phyloP scores from a whole-genome alignment of 1,140 invertebrate species.

The Ceratosolen solmsi region DNA sequence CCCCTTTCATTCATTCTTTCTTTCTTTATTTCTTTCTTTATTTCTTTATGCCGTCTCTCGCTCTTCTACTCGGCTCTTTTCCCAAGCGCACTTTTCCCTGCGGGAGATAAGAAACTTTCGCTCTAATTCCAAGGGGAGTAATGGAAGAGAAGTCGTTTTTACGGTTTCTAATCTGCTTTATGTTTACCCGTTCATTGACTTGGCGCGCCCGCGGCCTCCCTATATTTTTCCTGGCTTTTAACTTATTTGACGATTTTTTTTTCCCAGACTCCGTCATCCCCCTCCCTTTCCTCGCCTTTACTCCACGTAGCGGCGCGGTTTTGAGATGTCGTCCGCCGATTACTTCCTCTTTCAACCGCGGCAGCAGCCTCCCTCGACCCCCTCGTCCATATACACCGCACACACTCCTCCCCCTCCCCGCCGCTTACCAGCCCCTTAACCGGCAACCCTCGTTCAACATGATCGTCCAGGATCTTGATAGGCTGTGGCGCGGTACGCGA shows the following conservation, averaged over 20 bases:
- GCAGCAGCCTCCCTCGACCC: background rate
- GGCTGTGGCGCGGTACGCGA: background rate
- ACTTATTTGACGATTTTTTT: constrained; percentile 38
- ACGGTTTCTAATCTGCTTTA: constrained; percentile 51
- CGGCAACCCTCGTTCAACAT: background rate
- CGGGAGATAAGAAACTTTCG: constrained; percentile 45
- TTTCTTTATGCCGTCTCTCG: background rate
- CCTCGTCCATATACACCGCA: no score
- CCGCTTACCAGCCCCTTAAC: background rate
- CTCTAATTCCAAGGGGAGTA: constrained; percentile 47
- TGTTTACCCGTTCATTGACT: constrained; percentile 45
- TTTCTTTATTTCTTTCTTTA: constrained; percentile 16
- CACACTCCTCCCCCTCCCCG: background rate
- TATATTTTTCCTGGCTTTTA: constrained; percentile 36
- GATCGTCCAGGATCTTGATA: background rate
- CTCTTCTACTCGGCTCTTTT: background rate
- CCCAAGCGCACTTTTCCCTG: background rate
- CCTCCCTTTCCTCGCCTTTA: no score
- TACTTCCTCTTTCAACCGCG: constrained; percentile 22
- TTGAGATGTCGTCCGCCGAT: constrained; percentile 29
- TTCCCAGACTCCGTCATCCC: no score
- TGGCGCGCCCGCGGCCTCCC: background rate
- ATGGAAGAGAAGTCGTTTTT: constrained; percentile 44
- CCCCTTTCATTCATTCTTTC: background rate
- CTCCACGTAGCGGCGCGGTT: background rate